Conservation (phyloP, 2,797 vertebrate species). For the Stomatorhinus walkeri region DNA sequence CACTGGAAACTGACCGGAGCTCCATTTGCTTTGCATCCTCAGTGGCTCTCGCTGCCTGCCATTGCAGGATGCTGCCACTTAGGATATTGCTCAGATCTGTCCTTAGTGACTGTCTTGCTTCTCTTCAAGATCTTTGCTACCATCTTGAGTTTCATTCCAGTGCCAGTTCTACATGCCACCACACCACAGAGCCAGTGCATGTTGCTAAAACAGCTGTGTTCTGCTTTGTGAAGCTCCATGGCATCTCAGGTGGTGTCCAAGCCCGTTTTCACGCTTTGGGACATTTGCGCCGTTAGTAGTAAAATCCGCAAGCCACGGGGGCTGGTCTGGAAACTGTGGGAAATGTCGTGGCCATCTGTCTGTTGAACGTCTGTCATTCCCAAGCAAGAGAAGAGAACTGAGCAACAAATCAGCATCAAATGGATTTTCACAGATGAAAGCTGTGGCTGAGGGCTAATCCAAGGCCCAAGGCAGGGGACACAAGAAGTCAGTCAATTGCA, state of each 20-base stretch:
- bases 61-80: not conserved
- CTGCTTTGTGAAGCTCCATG: not conserved
- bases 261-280: not conserved
- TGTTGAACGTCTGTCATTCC: not conserved
- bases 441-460: not conserved
- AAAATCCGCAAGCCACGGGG: not conserved
- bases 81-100: not conserved
- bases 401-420: not conserved
- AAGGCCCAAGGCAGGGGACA: not conserved
- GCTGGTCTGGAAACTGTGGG: not conserved
- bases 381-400: not conserved
- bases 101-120: not conserved
- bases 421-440: not conserved
- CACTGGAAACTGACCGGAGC: not conserved
- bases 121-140: not conserved
- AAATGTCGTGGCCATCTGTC: not conserved
- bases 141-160: not conserved
- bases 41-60: not conserved
- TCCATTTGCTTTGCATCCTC: not conserved
- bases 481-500: not conserved
- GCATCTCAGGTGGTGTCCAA: not conserved
- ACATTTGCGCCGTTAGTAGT: not conserved
- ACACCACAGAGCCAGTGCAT: not conserved
- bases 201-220: not conserved
- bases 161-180: not conserved